Base-by-base conservation (phyloP, 2,797 vertebrate genomes). In the Acropternis orthonyx region DNA sequence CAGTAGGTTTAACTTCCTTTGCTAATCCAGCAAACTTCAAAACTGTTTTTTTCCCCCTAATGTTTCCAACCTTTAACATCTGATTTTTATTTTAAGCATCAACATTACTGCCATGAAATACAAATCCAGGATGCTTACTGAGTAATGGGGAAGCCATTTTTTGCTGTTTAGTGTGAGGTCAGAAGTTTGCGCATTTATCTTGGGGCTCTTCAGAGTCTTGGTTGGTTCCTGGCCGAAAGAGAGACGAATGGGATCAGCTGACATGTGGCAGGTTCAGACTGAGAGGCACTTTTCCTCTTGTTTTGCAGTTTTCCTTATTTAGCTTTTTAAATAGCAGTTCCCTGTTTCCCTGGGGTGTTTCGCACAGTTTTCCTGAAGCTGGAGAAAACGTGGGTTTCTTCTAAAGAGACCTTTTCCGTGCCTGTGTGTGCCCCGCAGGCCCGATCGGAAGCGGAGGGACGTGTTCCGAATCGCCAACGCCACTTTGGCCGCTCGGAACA, bases 361-460 rank as follows among this genome's bases (percentile, higher is more conserved):
- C 62, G 14, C 21, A 17, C 12, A 4, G 43, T 32, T 55, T 49
- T 77, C 28, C 36, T 2, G 2, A 27, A 52, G 23, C 27, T 81
- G 46, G 34, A 74, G 41, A 4, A 61, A 28, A 32, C 32, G 20
- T 18, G 14, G 4, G 1, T 37, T 86, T 75, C 72, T 44, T 63
- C 48, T 73, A 3, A 46, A 23, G 34, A 63, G 9, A 12, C 18
- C 30, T 56, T 84, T 68, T 30, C 30, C 68, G 1, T 85, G 3
- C 10, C 44, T 44, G 59, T 78, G 13, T 79, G 13, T 77, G 49
- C n/a, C 48, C 28, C 59, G 39, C 95, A 98, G 98, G 85, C 98
- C 98, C 0, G 99, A 99, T 71, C 98, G 99, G 78, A 98, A 98
- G 37, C 98, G 99, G 9, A 98, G 99, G 91, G 99, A 99, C 2